Conservation (phyloP, 2,888 invertebrate species). For the Microplitis manilae region DNA sequence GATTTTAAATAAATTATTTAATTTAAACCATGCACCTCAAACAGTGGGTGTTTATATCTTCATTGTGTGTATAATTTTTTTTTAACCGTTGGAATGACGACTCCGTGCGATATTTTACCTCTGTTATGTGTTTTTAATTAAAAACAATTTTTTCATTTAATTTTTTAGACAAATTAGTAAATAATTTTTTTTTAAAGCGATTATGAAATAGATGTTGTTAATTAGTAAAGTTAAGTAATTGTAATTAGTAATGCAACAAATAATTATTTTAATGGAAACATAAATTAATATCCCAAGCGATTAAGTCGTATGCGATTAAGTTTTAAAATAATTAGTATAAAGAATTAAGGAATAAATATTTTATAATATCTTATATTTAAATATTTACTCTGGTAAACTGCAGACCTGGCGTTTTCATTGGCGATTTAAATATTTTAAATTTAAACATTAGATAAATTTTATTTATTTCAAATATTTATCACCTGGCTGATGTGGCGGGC, state of each 20-base stretch:
- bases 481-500: conserved; percentile 49
- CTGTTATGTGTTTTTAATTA: conserved; percentile 26
- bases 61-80: conserved; percentile 2
- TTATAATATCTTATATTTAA: conserved; percentile 45
- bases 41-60: conserved; percentile 36
- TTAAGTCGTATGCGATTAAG: not conserved
- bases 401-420: conserved; percentile 56
- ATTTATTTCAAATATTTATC: conserved; percentile 16
- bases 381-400: conserved; percentile 60
- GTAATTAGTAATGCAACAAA: not conserved
- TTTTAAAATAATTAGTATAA: conserved; percentile 20
- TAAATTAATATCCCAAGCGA: not conserved
- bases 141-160: conserved; percentile 2
- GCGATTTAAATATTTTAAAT: conserved; percentile 40
- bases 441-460: not conserved
- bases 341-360: too few relatives aligned
- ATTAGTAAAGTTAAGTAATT: not conserved
- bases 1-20: conserved; percentile 30
- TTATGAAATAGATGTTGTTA: not conserved
- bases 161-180: conserved; percentile 30
- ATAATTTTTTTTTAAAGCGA: not conserved
- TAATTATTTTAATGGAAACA: not conserved
- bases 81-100: conserved; percentile 3
- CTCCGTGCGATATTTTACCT: conserved; percentile 53
- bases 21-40: conserved; percentile 46